These are phyloP conservation scores for Thymelicus sylvestris DNA, from an alignment of 2,888 invertebrate species.

Conservation along the genomic window DNA sequence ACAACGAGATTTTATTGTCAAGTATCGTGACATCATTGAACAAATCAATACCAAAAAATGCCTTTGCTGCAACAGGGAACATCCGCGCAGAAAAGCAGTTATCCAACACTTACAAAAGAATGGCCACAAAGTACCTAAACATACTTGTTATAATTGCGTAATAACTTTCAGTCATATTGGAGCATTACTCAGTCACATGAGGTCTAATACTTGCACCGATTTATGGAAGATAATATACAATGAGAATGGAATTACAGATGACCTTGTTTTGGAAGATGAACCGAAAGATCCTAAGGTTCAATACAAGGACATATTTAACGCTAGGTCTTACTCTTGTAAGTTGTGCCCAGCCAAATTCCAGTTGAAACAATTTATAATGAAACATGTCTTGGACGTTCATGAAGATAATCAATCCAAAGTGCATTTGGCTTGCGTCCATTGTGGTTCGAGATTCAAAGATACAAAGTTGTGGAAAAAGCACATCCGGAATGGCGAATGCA, in stretches of 20 bases:
- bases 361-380: conserved; percentile 81
- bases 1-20: conserved; percentile 75
- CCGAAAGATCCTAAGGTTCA: conserved; percentile 71
- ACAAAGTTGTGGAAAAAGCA: conserved; percentile 76
- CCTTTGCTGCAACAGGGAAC: conserved; percentile 75
- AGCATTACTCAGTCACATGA: conserved; percentile 80
- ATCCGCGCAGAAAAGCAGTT: conserved; percentile 80
- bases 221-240: conserved; percentile 81
- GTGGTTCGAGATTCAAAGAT: conserved; percentile 75
- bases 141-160: conserved; percentile 86
- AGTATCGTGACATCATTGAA: conserved; percentile 75
- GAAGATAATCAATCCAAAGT: conserved; percentile 78
- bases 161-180: conserved; percentile 83
- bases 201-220: conserved; percentile 77
- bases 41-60: conserved; percentile 81
- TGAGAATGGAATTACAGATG: conserved; percentile 78
- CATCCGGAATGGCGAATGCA: conserved; percentile 83
- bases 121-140: conserved; percentile 84
- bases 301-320: conserved; percentile 80
- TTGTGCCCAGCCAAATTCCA: conserved; percentile 81
- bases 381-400: conserved; percentile 78
- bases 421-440: conserved; percentile 74
- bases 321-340: conserved; percentile 79
- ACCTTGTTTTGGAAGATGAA: conserved; percentile 73
- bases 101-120: conserved; percentile 83